These are phyloP conservation scores for Silurus aristotelis DNA, from an alignment of 2,797 vertebrate genomes.

Conservation along the genomic window DNA sequence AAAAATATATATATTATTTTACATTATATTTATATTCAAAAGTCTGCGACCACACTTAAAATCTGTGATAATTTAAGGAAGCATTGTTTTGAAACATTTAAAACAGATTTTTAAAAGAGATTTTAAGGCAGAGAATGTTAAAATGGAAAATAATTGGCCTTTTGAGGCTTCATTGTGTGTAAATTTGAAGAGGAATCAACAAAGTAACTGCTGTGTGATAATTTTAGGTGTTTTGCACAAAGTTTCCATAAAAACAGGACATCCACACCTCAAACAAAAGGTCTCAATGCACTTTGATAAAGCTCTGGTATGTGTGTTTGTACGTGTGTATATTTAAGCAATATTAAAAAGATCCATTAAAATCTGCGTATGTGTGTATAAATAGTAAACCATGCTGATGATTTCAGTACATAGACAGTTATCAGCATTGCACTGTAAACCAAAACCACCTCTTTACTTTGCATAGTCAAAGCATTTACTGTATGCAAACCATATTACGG, in stretches of 20 bases:
- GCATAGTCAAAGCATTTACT: conserved; percentile 2
- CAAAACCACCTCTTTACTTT: neutral
- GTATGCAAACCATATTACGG: neutral
- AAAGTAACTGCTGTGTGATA: neutral
- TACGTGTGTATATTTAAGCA: neutral
- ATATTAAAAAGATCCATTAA: neutral
- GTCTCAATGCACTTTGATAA: neutral
- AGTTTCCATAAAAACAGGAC: neutral
- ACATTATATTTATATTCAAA: neutral
- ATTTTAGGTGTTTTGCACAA: neutral
- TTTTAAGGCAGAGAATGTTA: neutral
- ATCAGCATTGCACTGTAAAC: neutral
- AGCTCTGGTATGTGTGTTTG: neutral
- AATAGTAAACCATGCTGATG: neutral
- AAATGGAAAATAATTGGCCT: neutral
- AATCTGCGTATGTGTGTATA: neutral
- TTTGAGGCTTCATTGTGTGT: neutral
- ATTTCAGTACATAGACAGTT: neutral
- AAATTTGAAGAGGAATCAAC: neutral
- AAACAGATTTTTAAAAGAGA: neutral
- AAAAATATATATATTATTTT: neutral
- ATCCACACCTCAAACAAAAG: conserved; percentile 10
- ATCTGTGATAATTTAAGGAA: neutral
- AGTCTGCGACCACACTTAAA: neutral
- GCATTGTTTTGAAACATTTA: neutral